Evolutionary conservation across 2,797 vertebrate species (phyloP).

Genomic region (Avahi laniger): DNA sequence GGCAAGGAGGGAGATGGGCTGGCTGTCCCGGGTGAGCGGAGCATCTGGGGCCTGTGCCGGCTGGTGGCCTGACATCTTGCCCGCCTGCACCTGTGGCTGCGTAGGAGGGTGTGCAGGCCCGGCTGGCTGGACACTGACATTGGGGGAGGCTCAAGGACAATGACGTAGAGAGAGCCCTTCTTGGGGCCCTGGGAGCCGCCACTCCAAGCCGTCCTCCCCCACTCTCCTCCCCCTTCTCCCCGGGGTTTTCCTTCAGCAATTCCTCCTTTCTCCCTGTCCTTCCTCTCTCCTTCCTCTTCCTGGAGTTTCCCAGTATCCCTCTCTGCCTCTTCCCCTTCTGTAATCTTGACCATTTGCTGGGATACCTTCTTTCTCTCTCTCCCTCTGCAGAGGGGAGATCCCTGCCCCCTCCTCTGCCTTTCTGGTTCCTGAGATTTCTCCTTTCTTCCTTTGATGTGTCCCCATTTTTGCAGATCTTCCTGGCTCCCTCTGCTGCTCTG

Average conservation of each 20-base stretch:
- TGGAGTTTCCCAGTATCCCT: neutral
- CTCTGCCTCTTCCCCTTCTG: neutral
- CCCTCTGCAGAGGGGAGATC: neutral
- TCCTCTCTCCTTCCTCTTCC: constrained; percentile 58
- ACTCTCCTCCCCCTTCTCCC: neutral
- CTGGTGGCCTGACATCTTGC: constrained; percentile 23
- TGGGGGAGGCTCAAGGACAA: constrained; percentile 70
- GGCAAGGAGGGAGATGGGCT: neutral
- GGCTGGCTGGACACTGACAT: constrained; percentile 66
- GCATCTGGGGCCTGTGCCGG: neutral
- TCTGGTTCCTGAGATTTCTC: neutral
- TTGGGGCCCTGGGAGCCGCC: constrained; percentile 53
- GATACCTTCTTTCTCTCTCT: neutral
- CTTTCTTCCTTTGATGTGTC: neutral
- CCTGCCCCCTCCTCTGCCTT: neutral
- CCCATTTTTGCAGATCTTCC: neutral
- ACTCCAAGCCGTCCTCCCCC: neutral
- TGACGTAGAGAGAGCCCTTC: constrained; percentile 61
- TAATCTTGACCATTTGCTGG: neutral
- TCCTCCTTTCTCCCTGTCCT: constrained; percentile 48
- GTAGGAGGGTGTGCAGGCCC: neutral
- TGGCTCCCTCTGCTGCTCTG: neutral
- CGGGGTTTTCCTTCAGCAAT: constrained; percentile 30
- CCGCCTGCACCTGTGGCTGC: constrained; percentile 62
- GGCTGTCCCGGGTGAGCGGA: neutral